Evolutionary conservation across 1,140 invertebrate species (phyloP).

Genomic region (Macrobrachium nipponense): DNA sequence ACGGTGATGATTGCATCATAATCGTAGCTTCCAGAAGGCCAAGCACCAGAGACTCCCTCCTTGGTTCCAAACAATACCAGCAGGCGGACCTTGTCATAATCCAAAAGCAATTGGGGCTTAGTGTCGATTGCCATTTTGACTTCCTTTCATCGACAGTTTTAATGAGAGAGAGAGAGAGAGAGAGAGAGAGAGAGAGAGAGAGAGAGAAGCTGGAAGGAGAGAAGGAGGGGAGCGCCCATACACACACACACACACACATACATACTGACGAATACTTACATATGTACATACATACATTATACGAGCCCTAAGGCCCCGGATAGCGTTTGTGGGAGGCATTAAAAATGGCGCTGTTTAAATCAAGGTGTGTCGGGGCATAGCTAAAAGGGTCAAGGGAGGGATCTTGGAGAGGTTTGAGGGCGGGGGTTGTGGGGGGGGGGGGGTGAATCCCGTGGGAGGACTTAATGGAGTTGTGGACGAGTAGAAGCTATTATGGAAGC

Average conservation of each 20-base stretch:
- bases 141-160: background rate
- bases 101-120: background rate
- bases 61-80: background rate
- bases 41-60: too few species aligned
- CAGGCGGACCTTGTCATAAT: background rate
- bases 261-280: background rate
- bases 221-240: background rate
- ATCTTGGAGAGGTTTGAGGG: too few species aligned
- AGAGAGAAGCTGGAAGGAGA: constrained; percentile 8
- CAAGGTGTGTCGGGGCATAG: too few species aligned
- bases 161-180: constrained; percentile 20
- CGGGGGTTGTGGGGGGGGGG: too few species aligned
- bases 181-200: constrained; percentile 31
- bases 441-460: too few species aligned
- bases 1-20: too few species aligned
- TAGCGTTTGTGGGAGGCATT: too few species aligned
- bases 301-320: background rate
- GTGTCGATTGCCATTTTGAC: background rate
- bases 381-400: too few species aligned
- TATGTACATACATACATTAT: constrained; percentile 24
- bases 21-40: too few species aligned
- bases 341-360: too few species aligned
- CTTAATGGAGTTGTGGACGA: too few species aligned
- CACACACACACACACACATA: constrained; percentile 26
- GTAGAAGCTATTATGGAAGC: too few species aligned